Evolutionary conservation across 37 sponge, comb jelly and placozoan species (phyloP), one percentile per base, ranked within the genome.

Genomic region (Cliona cf. orientalis): DNA sequence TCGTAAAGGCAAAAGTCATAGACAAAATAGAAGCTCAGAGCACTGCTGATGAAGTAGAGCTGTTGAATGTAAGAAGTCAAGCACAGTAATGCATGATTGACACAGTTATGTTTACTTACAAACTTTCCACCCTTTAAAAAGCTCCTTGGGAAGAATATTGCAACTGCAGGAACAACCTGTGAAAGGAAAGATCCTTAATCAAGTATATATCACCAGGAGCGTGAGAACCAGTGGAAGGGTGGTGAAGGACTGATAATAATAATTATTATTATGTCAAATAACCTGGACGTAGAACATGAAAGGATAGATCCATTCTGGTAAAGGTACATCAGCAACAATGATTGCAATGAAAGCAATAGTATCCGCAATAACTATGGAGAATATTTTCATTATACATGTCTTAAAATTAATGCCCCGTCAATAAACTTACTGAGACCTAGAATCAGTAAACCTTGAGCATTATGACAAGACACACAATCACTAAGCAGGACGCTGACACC

Each of bases 1-100:
- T 62, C 67, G 59, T 83, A 83, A 43, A 92, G 65, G 44, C 92
- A 92, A 71, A 92, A 87, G 76, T 92, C 92, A 42, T 92, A 92
- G 2, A 76, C 71, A 57, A 92, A 84, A 58, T 87, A 92, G 68
- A 92, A 78, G 6, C 88, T 66, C 35, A 67, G 17, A 14, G 34
- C 80, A 84, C 89, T 92, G 62, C 80, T 63, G 21, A 84, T 22
- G 61, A 76, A 92, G 70, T 84, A 75, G 46, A 92, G 66, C 93
- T 92, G 60, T 2, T 59, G 56, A 59, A n/a, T n/a, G n/a, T n/a
- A n/a, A n/a, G n/a, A n/a, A n/a, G n/a, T n/a, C n/a, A n/a, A n/a
- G n/a, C n/a, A n/a, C n/a, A n/a, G n/a, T n/a, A n/a, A n/a, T n/a
- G n/a, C n/a, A n/a, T n/a, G n/a, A n/a, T n/a, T n/a, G n/a, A n/a